Evolutionary conservation across 2,888 invertebrate genomes (phyloP), one percentile per base, ranked within the genome.

Genomic region (Rutpela maculata): DNA sequence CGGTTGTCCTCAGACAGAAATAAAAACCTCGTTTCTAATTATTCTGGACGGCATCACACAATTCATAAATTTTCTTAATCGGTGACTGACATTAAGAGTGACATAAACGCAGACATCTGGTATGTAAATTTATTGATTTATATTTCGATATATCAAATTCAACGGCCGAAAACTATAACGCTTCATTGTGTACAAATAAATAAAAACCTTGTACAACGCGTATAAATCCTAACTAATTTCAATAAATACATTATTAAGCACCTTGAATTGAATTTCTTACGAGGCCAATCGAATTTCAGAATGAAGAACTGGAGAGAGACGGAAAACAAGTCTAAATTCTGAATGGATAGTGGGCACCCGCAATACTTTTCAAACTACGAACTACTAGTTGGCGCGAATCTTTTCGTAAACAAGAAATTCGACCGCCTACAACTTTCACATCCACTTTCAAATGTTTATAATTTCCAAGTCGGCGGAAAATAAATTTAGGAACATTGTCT

Each of bases 361-460:
- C 31, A 17, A 56, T 26, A 68, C 56, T 68, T 68, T 68, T 68
- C 56, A 15, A 68, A 63, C 63, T 35, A 63, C 38, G 11, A 1
- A 63, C n/a, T 26, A 62, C 31, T 43, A 11, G 38, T 43, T 60
- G 60, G 60, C 35, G 60, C 43, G 70, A 70, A 59, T 38, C 7
- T n/a, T 57, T 59, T 69, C 38, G 35, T 59, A 57, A 57, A 43
- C 31, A 43, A 43, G 43, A 12, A 19, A 43, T 65, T 43, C 26
- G 19, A 43, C 38, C 65, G 18, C 65, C 65, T 43, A 65, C 65
- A 65, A 65, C 65, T 65, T 65, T 65, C 65, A 65, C 65, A 18
- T 65, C 65, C 9, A 31, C 26, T 38, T 50, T 50, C 50, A 4
- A 15, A 15, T 43, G 43, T 43, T 43, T 43, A 43, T 43, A 1